phyloP scores from a whole-genome alignment of 2,113 vertebrate genomes.

The Otis tarda region DNA sequence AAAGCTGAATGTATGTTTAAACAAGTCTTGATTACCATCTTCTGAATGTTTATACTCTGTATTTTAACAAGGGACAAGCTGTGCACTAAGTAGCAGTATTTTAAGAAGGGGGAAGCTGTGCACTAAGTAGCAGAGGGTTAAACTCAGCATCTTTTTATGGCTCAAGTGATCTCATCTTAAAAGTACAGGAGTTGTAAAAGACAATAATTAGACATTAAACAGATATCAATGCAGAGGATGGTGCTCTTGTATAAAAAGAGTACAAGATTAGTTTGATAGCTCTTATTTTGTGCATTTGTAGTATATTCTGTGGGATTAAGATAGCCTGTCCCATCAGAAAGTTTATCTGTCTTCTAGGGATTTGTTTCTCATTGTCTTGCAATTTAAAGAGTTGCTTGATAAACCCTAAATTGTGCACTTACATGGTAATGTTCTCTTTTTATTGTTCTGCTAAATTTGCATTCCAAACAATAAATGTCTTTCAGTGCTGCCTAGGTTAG shows the following conservation, averaged over 20 bases:
- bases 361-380: background rate
- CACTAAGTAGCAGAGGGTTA: background rate
- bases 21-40: background rate
- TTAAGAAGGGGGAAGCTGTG: background rate
- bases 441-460: background rate
- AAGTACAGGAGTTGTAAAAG: background rate
- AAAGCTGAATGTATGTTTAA: background rate
- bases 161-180: slow-evolving; percentile 5
- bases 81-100: background rate
- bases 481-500: background rate
- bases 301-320: background rate
- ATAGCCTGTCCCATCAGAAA: background rate
- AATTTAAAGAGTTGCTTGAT: background rate
- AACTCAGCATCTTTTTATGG: background rate
- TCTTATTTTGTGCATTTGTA: background rate
- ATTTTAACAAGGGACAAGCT: background rate
- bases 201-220: background rate
- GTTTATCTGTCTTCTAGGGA: background rate
- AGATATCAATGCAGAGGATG: background rate
- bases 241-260: background rate
- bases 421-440: background rate
- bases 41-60: background rate
- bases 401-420: background rate
- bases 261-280: background rate
- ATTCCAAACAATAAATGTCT: background rate